Base-by-base conservation (phyloP, 92 coral and sea anemone species). In the Pocillopora meandrina region DNA sequence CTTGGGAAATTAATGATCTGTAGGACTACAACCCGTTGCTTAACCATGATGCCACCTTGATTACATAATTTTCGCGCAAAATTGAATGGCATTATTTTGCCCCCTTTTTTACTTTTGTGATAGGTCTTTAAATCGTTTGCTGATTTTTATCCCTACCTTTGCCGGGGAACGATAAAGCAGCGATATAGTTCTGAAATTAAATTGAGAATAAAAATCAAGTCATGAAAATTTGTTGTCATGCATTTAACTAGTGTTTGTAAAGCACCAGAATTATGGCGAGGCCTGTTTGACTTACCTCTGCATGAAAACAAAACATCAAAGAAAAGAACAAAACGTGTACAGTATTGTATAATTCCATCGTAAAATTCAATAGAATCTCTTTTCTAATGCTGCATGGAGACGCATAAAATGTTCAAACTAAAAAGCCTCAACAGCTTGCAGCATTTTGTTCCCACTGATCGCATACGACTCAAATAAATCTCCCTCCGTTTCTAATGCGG, bases 161-260 rank as follows among this genome's bases (percentile, higher is more conserved):
- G 65, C 26, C 70, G 16, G 31, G 56, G 9, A 17, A 56, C 7
- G 81, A 77, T 19, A 36, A 8, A 47, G 69, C 61, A 61, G 12
- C 36, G 31, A 17, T 69, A 36, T 31, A 36, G 19, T 61, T 36
- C 81, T 77, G 81, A 61, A 77, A 60, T 17, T 10, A n/a, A 77
- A 60, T 17, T 10, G 12, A 2, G 16, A 61, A 61, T 1, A 68
- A 42, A 42, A 42, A 3, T 42, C 72, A 11, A 18, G 9, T 26
- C 14, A 34, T 35, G 0, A 68, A 33, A 34, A 68, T 68, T 0
- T 5, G 52, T 35, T 26, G 72, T 0, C 19, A 12, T n/a, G 7
- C 21, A 12, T 65, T 65, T 23, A 31, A 3, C n/a, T 10, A 65
- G 36, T 20, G 0, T 20, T 65, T 2, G 21, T 3, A 26, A 13